These are phyloP conservation scores for Meleagris gallopavo DNA, from an alignment of 2,113 vertebrate species.

Conservation along the genomic window DNA sequence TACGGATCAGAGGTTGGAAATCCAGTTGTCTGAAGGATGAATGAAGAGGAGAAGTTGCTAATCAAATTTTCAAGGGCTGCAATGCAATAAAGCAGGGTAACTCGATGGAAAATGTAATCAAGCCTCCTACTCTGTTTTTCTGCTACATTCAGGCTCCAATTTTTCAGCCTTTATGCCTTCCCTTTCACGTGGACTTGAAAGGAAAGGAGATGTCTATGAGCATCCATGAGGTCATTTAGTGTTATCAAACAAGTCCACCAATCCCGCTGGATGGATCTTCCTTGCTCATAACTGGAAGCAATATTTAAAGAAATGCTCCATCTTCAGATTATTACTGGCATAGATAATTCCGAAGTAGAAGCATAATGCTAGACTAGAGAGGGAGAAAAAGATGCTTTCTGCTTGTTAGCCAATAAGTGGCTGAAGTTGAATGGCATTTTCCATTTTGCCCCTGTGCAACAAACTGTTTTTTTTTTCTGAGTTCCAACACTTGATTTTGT, in stretches of 20 bases:
- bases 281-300: neutral
- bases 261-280: neutral
- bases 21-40: slow-evolving; percentile 26
- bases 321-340: neutral
- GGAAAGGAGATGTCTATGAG: neutral
- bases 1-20: neutral
- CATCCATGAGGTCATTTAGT: slow-evolving; percentile 11
- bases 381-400: neutral
- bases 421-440: neutral
- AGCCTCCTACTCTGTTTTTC: slow-evolving; percentile 26
- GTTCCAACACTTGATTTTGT: neutral
- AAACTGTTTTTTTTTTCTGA: neutral
- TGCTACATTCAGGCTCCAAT: neutral
- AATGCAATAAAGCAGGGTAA: slow-evolving; percentile 36
- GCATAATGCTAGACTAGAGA: neutral
- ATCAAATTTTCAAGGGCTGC: slow-evolving; percentile 35
- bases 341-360: neutral
- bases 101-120: slow-evolving; percentile 57
- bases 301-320: neutral
- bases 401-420: neutral
- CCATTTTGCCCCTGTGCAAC: neutral
- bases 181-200: neutral
- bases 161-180: slow-evolving; percentile 8
- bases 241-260: neutral
- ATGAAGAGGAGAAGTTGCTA: slow-evolving; percentile 42